Conservation (phyloP, 1,140 invertebrate genomes). For the Drosophila carrolli region DNA sequence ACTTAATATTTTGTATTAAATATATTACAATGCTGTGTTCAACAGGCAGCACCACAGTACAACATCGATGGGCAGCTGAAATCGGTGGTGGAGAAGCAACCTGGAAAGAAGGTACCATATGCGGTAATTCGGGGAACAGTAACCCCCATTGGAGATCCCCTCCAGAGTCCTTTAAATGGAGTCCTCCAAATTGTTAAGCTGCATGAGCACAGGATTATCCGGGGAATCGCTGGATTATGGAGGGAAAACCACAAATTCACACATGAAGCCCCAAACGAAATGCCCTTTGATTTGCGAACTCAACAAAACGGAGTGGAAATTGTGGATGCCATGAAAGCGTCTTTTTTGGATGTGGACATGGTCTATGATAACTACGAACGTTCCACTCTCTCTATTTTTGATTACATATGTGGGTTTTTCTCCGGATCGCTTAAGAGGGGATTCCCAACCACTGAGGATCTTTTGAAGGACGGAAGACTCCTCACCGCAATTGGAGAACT, state of each 20-base stretch:
- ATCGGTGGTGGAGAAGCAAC: constrained; percentile 86
- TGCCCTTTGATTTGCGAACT: constrained; percentile 90
- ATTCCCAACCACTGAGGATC: constrained; percentile 92
- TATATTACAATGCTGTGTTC: constrained; percentile 12
- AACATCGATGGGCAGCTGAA: constrained; percentile 88
- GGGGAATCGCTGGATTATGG: constrained; percentile 92
- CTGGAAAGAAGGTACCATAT: constrained; percentile 88
- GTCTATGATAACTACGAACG: constrained; percentile 91
- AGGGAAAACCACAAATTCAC: constrained; percentile 90
- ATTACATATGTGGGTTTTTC: constrained; percentile 93
- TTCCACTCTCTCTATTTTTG: constrained; percentile 88
- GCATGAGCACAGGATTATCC: constrained; percentile 90
- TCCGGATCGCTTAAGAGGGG: constrained; percentile 90
- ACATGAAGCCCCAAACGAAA: constrained; percentile 89
- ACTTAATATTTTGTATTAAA: not conserved
- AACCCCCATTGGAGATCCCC: constrained; percentile 89
- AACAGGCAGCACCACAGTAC: constrained; percentile 88
- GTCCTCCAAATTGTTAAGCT: constrained; percentile 88
- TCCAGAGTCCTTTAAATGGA: constrained; percentile 89
- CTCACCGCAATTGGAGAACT: constrained; percentile 92
- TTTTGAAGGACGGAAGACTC: constrained; percentile 90
- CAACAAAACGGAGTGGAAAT: constrained; percentile 89
- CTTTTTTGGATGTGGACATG: constrained; percentile 91
- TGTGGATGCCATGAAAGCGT: constrained; percentile 89
- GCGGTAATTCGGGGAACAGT: constrained; percentile 90